These are phyloP conservation scores for Lochmaea crataegi DNA, from an alignment of 2,888 invertebrate genomes.

Conservation along the genomic window DNA sequence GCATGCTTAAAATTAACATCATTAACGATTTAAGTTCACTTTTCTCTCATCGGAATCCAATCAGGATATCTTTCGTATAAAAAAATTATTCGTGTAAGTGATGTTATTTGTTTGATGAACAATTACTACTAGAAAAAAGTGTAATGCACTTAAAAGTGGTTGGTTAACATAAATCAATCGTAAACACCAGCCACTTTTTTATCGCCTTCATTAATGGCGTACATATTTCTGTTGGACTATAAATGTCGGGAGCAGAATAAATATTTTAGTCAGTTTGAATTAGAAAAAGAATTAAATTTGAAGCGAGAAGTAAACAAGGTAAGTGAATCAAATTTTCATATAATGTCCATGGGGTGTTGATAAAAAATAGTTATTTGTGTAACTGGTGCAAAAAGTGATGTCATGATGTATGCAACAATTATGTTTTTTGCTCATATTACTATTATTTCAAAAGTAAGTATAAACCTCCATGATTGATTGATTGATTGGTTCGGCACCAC, in stretches of 20 bases:
- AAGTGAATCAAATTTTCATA: neutral
- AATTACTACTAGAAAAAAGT: neutral
- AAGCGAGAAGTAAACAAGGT: neutral
- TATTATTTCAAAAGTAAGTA: too few relatives aligned
- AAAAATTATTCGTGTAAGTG: neutral
- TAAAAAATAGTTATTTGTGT: neutral
- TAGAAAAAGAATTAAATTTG: neutral
- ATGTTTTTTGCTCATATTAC: too few relatives aligned
- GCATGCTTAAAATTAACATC: too few relatives aligned
- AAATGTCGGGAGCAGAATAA: neutral
- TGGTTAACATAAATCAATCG: neutral
- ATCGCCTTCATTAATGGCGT: neutral
- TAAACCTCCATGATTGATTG: too few relatives aligned
- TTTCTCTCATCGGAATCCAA: too few relatives aligned
- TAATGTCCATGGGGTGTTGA: neutral
- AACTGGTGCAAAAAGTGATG: too few relatives aligned
- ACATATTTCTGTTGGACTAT: neutral
- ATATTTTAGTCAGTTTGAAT: neutral
- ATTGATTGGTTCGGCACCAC: too few relatives aligned
- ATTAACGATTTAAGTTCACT: too few relatives aligned
- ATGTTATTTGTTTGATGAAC: neutral
- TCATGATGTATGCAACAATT: too few relatives aligned
- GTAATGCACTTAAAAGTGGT: neutral
- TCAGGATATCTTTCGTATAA: too few relatives aligned
- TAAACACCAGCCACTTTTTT: neutral